phyloP scores from a whole-genome alignment of 2,113 vertebrate genomes.

The Neodontobutis hainanensis region DNA sequence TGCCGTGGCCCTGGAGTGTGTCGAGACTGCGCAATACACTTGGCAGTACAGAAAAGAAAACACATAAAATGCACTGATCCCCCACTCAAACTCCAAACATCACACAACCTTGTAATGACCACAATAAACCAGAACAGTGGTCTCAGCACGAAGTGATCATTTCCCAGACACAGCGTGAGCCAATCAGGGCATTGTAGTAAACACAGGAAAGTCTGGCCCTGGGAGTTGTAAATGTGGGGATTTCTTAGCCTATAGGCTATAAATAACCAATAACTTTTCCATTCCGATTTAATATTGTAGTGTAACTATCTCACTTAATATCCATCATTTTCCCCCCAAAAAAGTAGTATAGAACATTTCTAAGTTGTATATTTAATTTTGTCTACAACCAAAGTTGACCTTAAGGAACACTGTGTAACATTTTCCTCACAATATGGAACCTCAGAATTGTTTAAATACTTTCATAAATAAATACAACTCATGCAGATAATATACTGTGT shows the following conservation, averaged over 20 bases:
- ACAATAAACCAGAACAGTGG: constrained; percentile 66
- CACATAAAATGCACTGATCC: constrained; percentile 49
- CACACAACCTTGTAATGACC: constrained; percentile 66
- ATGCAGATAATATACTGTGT: no score
- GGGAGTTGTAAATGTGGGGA: constrained; percentile 38
- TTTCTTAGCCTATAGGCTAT: constrained; percentile 12
- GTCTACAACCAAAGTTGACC: no score
- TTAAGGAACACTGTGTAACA: no score
- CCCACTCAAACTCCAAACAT: constrained; percentile 54
- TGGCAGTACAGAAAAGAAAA: constrained; percentile 60
- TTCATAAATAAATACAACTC: no score
- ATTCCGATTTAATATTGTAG: no score
- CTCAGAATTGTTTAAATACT: no score
- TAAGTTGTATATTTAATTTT: no score
- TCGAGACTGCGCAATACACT: constrained; percentile 56
- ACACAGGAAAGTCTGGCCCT: constrained; percentile 51
- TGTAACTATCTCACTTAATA: no score
- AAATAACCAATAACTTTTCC: neutral
- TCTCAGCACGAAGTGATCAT: constrained; percentile 64
- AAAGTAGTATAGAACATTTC: no score
- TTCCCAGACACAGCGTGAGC: constrained; percentile 53
- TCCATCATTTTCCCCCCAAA: no score
- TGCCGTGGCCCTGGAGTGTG: constrained; percentile 55
- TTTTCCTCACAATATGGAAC: no score
- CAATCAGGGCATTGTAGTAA: constrained; percentile 60